Conservation (phyloP, 1,140 invertebrate species). For the Bilobella aurantiaca region DNA sequence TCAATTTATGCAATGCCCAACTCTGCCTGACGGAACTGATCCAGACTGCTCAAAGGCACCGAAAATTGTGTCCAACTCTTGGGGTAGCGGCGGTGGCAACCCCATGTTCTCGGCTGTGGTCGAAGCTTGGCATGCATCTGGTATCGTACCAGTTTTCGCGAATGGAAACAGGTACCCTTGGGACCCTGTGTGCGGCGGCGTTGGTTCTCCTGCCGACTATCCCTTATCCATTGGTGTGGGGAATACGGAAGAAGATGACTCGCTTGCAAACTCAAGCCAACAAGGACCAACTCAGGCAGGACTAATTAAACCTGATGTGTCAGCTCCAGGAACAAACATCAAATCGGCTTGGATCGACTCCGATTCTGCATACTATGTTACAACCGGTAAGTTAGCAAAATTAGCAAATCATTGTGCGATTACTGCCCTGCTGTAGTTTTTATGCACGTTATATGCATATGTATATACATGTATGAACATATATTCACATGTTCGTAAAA, state of each 20-base stretch:
- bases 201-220: neutral
- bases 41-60: slow-evolving; percentile 8
- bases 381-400: too few relatives aligned
- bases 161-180: neutral
- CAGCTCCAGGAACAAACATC: slow-evolving; percentile 13
- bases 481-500: neutral
- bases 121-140: neutral
- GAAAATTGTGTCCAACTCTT: slow-evolving; percentile 11
- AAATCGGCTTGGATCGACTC: slow-evolving; percentile 4
- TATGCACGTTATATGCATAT: too few relatives aligned
- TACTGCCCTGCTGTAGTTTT: too few relatives aligned
- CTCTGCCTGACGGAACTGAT: neutral
- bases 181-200: neutral
- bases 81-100: neutral
- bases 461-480: too few relatives aligned
- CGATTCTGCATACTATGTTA: too few relatives aligned
- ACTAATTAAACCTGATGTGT: slow-evolving; percentile 1
- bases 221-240: neutral
- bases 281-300: neutral
- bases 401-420: too few relatives aligned
- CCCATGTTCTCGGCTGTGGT: neutral
- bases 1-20: slow-evolving; percentile 10
- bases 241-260: neutral
- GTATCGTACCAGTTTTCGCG: slow-evolving; percentile 18
- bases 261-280: neutral